These are phyloP conservation scores for Hydractinia echinata DNA, from an alignment of 30 jellyfish, hydroid and myxozoan genomes.

Conservation along the genomic window DNA sequence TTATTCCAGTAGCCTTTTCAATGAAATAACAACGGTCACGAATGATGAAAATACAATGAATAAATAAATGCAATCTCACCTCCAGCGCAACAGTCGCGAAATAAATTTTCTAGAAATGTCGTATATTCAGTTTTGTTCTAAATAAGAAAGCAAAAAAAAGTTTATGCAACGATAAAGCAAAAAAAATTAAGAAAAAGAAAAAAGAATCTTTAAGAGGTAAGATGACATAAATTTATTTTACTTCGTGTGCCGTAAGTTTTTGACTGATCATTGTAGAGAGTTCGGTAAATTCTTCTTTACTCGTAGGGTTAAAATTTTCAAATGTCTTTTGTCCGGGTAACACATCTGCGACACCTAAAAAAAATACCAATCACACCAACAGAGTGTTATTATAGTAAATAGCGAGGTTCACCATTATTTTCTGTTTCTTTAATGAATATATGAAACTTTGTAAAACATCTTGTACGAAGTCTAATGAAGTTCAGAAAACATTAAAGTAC, in stretches of 20 bases:
- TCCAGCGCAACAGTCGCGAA: slow-evolving; percentile 95
- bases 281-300: slow-evolving; percentile 80
- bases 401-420: too few relatives aligned
- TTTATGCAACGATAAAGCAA: not conserved
- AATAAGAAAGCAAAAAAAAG: slow-evolving; percentile 20
- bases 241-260: slow-evolving; percentile 72
- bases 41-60: too few relatives aligned
- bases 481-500: too few relatives aligned
- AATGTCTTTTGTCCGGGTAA: slow-evolving; percentile 78
- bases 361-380: not conserved
- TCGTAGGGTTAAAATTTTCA: slow-evolving; percentile 72
- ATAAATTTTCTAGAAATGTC: slow-evolving; percentile 63
- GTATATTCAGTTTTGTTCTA: slow-evolving; percentile 68
- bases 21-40: not conserved
- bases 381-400: too few relatives aligned
- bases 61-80: slow-evolving; percentile 27
- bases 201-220: too few relatives aligned
- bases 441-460: too few relatives aligned
- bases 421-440: too few relatives aligned
- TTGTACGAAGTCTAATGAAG: too few relatives aligned
- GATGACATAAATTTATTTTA: not conserved
- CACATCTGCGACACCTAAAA: slow-evolving; percentile 61
- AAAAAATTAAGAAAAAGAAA: too few relatives aligned
- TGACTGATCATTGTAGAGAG: slow-evolving; percentile 56
- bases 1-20: not conserved